A percentile compares a stretch with the other conserved stretches of the same genome.
phyloP scores from a whole-genome alignment of 2,113 vertebrate species.

The Leptodactylus fuscus region DNA sequence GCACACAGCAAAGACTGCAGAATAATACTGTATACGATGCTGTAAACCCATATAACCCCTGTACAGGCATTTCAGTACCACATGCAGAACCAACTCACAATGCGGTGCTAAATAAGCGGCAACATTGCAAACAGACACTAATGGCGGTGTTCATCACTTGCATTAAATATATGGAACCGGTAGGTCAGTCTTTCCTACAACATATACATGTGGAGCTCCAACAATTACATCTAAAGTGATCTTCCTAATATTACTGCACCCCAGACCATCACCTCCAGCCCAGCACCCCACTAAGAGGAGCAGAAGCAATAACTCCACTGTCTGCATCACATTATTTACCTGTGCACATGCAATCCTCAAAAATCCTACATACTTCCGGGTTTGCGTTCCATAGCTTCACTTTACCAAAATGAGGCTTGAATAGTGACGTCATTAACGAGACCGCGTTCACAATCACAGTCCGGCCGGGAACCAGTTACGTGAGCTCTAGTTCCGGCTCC shows the following conservation, averaged over 20 bases:
- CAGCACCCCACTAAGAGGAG: background rate
- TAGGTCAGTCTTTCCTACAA: no score
- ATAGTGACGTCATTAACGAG: background rate
- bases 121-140: no score
- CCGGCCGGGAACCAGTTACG: background rate
- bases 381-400: slow-evolving; percentile 29
- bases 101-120: no score
- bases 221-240: background rate
- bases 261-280: background rate
- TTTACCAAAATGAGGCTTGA: slow-evolving; percentile 24
- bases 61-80: no score
- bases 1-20: no score
- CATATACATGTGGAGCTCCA: background rate
- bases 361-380: background rate
- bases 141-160: no score
- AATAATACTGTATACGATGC: no score
- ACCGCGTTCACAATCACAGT: background rate
- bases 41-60: no score
- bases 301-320: background rate
- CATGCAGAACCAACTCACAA: no score
- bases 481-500: background rate
- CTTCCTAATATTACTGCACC: background rate
- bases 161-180: no score
- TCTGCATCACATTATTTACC: slow-evolving; percentile 3
- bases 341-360: background rate